Conservation (phyloP, 2,888 invertebrate species). For the Scaptomyza caliginosa region DNA sequence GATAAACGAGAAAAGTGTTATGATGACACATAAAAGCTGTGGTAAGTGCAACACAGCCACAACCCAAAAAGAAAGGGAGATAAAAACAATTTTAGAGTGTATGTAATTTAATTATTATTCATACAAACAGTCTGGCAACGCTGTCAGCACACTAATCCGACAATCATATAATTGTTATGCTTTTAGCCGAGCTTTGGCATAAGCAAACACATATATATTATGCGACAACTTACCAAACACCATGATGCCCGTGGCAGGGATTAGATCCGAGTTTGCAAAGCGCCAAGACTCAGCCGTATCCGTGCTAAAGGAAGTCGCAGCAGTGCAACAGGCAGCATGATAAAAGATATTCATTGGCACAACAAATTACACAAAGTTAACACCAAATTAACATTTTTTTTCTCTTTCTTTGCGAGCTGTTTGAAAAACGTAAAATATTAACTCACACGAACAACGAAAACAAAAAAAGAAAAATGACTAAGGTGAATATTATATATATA, state of each 20-base stretch:
- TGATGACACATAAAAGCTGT: constrained; percentile 96
- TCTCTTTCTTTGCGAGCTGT: not conserved
- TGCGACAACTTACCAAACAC: constrained; percentile 88
- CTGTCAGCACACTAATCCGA: not conserved
- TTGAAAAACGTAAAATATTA: constrained; percentile 44
- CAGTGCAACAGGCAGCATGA: constrained; percentile 13
- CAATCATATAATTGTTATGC: constrained; percentile 13
- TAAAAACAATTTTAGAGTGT: not conserved
- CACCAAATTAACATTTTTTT: constrained; percentile 77
- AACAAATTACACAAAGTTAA: constrained; percentile 73
- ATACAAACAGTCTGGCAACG: not conserved
- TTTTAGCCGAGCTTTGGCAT: constrained; percentile 1
- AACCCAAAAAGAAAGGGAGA: constrained; percentile 13
- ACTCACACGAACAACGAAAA: too few relatives aligned
- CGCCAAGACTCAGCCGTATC: constrained; percentile 88
- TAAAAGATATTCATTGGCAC: constrained; percentile 14
- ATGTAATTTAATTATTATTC: constrained; percentile 21
- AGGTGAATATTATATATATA: constrained; percentile 15
- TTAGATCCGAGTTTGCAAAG: constrained; percentile 89
- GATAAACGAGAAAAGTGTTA: constrained; percentile 93
- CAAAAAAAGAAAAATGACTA: not conserved
- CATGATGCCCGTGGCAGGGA: constrained; percentile 93
- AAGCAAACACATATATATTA: constrained; percentile 19
- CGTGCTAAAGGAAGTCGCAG: constrained; percentile 86
- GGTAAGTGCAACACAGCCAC: constrained; percentile 1